Base-by-base conservation (phyloP, 2,888 invertebrate genomes). In the Andrena marginata region DNA sequence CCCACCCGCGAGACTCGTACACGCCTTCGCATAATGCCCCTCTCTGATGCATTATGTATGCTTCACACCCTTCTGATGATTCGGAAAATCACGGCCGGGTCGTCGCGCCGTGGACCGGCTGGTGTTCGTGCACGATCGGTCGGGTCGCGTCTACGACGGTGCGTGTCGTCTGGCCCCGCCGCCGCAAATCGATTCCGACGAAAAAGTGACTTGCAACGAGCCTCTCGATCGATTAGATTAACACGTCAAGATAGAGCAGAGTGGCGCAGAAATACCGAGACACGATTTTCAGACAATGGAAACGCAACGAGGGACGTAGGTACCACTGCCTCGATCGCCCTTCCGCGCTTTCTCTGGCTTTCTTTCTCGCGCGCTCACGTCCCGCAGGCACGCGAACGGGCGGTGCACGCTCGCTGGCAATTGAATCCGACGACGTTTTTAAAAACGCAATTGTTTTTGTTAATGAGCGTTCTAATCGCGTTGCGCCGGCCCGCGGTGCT, bases 1-100 rank as follows among this genome's bases (percentile, higher is more conserved):
- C 82, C 82, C 77, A 78, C 76, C 73, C 60, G 79, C 71, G 65
- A 77, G 81, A 77, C 59, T 78, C 81, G 89, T 87, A 89, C 88
- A 87, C 90, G 88, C 89, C 89, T 84, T 89, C 86, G 89, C 89
- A 89, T 89, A 89, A 89, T 90, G 84, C 26, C 69, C 8, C 56
- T 13, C 63, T 69, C 84, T 74, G 82, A 88, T 90, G 89, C 87
- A 91, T 90, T 90, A 90, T 90, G 90, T 87, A 90, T 90, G 88
- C 81, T 89, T 90, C 86, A 86, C 89, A 85, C 89, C 90, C 90
- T 90, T 87, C 85, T 84, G 90, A 90, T 83, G 89, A 90, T 88
- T 90, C 81, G 89, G 89, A 90, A 90, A 91, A 89, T 90, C 89
- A 90, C 84, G 77, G 42, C 42, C 8, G 82, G 63, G 74, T 77